A percentile compares a stretch with the other conserved stretches of the same genome.
These are phyloP conservation scores for Catonia carolina DNA, from an alignment of 2,888 invertebrate genomes.

Conservation along the genomic window DNA sequence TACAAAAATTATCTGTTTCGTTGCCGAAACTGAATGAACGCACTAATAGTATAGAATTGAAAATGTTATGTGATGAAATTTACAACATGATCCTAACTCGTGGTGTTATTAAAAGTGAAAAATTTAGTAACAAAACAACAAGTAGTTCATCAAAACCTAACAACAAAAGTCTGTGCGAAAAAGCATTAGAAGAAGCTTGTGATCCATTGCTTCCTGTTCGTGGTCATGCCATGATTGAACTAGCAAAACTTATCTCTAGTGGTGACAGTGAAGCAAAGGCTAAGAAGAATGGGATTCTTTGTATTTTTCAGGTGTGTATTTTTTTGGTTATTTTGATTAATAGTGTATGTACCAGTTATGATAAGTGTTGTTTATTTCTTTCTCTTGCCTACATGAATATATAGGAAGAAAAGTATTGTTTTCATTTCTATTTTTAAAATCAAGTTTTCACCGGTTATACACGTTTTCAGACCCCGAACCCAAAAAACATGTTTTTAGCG, in stretches of 20 bases:
- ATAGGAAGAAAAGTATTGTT: too few species aligned
- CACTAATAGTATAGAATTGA: constrained; percentile 34
- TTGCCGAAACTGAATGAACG: constrained; percentile 34
- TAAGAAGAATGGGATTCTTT: constrained; percentile 59
- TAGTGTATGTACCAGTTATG: constrained; percentile 1
- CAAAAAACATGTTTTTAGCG: too few species aligned
- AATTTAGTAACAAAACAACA: constrained; percentile 2
- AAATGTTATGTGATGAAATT: constrained; percentile 39
- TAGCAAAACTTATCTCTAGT: constrained; percentile 63
- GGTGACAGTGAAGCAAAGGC: constrained; percentile 57
- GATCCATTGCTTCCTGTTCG: constrained; percentile 69
- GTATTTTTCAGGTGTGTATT: constrained; percentile 59
- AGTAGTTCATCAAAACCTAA: constrained; percentile 17
- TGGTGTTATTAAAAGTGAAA: constrained; percentile 32
- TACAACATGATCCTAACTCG: constrained; percentile 38
- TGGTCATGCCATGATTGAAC: constrained; percentile 69
- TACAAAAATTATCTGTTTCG: constrained; percentile 39
- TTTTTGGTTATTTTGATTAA: not conserved
- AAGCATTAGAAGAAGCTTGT: constrained; percentile 59
- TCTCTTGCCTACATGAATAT: too few species aligned
- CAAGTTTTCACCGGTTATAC: too few species aligned
- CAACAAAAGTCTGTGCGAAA: constrained; percentile 47
- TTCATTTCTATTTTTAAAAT: too few species aligned
- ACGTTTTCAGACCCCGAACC: too few species aligned
- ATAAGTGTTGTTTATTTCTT: too few species aligned